Evolutionary conservation across 1,140 invertebrate species (phyloP), one percentile per base, ranked within the genome.

Genomic region (Drosophila tristis): DNA sequence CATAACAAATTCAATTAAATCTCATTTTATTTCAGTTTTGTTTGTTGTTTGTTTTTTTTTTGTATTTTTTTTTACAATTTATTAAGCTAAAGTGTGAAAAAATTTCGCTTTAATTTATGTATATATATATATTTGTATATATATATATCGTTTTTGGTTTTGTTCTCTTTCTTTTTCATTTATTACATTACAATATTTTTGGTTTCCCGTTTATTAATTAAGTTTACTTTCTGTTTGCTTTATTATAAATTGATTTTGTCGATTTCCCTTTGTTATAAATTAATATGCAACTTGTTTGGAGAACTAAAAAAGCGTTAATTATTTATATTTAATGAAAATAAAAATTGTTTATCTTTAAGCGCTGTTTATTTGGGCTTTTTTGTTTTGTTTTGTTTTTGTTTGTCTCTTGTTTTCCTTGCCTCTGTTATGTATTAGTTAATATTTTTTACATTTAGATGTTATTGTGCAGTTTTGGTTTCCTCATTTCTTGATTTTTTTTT

Each of bases 1-100:
- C 90, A 91, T 91, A 91, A 91, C 90, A 91, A 91, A 91, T 91
- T 91, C 90, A 91, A 91, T 91, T 91, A 91, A 91, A 91, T 91
- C 85, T 91, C 84, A 91, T 91, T 90, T 90, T 90, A 90, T 90
- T 90, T 90, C 85, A 90, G 76, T 89, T 89, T 85, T 78, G 64
- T 89, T 89, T 82, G 57, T 70, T 78, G 72, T 58, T 78, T 80
- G 60, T 31, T 80, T 78, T 77, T 85, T 90, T 85, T 85, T 61
- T 67, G 55, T 77, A 60, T 77, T 85, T 82, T 72, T 90, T 86
- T 91, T 90, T 91, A 91, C 90, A 91, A 90, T 91, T 91, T 91
- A 91, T 91, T 91, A 91, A 91, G 90, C 90, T 91, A 91, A 91
- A 91, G 90, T 91, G 90, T 91, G 90, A 91, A 91, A 91, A 91